These are phyloP conservation scores for Micrasema longulum DNA, from an alignment of 1,140 invertebrate species.

Conservation along the genomic window DNA sequence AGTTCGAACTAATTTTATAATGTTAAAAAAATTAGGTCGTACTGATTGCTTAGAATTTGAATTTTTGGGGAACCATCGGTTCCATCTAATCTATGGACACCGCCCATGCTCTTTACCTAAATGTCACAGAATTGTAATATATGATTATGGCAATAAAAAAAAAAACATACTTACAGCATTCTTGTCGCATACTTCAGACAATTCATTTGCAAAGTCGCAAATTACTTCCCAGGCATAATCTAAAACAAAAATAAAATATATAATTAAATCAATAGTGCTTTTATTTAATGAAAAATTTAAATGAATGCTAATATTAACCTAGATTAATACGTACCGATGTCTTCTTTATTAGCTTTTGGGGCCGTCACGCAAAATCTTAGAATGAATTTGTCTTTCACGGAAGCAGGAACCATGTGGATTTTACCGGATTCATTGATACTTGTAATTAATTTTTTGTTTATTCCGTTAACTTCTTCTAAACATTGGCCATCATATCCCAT, in stretches of 20 bases:
- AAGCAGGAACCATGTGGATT: slow-evolving; percentile 97
- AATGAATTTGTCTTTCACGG: slow-evolving; percentile 89
- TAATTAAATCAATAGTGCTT: not conserved
- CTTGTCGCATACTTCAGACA: slow-evolving; percentile 77
- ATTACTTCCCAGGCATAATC: slow-evolving; percentile 93
- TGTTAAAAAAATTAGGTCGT: too few relatives aligned
- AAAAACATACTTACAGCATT: slow-evolving; percentile 69
- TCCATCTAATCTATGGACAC: too few relatives aligned
- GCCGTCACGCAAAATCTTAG: slow-evolving; percentile 97
- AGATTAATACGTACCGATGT: slow-evolving; percentile 80
- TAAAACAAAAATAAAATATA: too few relatives aligned
- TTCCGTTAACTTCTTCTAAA: slow-evolving; percentile 66
- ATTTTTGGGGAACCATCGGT: too few relatives aligned
- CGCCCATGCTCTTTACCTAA: too few relatives aligned
- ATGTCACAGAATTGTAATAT: too few relatives aligned
- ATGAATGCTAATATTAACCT: not conserved
- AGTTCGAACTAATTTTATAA: too few relatives aligned
- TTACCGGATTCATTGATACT: slow-evolving; percentile 96
- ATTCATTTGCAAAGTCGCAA: slow-evolving; percentile 83
- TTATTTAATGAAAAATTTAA: not conserved
- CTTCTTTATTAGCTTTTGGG: slow-evolving; percentile 87
- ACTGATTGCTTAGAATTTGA: too few relatives aligned
- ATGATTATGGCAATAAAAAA: too few relatives aligned
- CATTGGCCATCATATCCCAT: slow-evolving; percentile 80
- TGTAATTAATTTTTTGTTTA: slow-evolving; percentile 95